Percentiles rank a stretch among this genome's conserved stretches.
These are phyloP conservation scores for Platanista minor DNA, from an alignment of 2,113 vertebrate genomes.

Conservation along the genomic window DNA sequence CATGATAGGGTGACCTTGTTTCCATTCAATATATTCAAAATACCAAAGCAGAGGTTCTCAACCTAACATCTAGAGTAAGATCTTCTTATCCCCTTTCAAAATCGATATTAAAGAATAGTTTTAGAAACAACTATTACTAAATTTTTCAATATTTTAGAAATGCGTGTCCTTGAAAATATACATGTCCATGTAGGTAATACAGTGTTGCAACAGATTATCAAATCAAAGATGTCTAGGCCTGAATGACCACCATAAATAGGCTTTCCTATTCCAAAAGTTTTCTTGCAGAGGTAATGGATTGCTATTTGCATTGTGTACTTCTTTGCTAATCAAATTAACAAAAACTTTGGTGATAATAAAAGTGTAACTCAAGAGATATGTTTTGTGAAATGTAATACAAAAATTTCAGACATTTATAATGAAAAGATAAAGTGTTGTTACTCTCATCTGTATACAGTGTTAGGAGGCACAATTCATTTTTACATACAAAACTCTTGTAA, in stretches of 20 bases:
- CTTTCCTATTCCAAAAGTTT: not conserved
- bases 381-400: not conserved
- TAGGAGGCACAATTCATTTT: not conserved
- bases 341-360: not conserved
- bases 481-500: not conserved
- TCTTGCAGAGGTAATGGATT: not conserved
- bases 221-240: not conserved
- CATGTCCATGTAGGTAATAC: not conserved
- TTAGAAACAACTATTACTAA: not conserved
- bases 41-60: not conserved
- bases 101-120: not conserved
- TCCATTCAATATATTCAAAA: not conserved
- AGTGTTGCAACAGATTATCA: not conserved
- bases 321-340: not conserved
- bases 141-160: not conserved
- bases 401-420: not conserved
- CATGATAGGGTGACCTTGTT: accelerated
- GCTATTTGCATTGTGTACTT: not conserved
- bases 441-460: not conserved
- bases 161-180: not conserved
- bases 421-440: not conserved
- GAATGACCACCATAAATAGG: not conserved
- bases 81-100: not conserved
- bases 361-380: not conserved
- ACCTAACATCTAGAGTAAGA: not conserved